Evolutionary conservation across 2,888 invertebrate species (phyloP), one percentile per base, ranked within the genome.

Genomic region (Calliopum simillimum): DNA sequence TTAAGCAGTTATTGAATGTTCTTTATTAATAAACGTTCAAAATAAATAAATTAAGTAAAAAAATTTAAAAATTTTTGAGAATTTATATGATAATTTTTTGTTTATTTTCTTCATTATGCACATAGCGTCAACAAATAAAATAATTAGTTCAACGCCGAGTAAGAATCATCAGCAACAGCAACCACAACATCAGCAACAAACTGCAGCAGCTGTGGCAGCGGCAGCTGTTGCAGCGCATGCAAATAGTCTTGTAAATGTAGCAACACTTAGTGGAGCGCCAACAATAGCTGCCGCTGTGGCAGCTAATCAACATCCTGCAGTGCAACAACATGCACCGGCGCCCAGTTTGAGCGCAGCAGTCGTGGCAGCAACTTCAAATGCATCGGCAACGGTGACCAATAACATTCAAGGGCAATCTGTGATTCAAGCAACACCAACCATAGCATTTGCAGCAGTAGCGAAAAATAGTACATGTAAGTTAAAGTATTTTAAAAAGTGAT

Each of bases 371-470:
- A 66, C 74, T 56, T 69, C 73, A 67, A 59, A 76, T 41, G 66
- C 79, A 59, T 69, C 76, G 23, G 77, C 74, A 14, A 56, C 77
- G 66, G 73, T 74, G 76, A 81, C 65, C 69, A 78, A 75, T 68
- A 81, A 79, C 82, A 81, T 84, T 83, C 85, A 85, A 84, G 82
- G 82, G 80, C 85, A 83, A 84, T 82, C 85, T 85, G 85, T 85
- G 83, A 86, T 86, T 82, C 85, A 84, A 82, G 79, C 85, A 74
- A 84, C 83, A 77, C 82, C 86, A 80, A 83, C 85, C 80, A 85
- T 86, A 82, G 86, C 86, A 82, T 92, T 92, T 86, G 91, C 92
- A 73, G 90, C 91, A 46, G 91, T 91, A 78, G 90, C 91, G 76
- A 87, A 87, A 83, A 86, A 86, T 80, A 87, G 84, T 76, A 84